These are phyloP conservation scores for Cladopsammia gracilis DNA, from an alignment of 64 coral and sea anemone genomes.

Conservation along the genomic window DNA sequence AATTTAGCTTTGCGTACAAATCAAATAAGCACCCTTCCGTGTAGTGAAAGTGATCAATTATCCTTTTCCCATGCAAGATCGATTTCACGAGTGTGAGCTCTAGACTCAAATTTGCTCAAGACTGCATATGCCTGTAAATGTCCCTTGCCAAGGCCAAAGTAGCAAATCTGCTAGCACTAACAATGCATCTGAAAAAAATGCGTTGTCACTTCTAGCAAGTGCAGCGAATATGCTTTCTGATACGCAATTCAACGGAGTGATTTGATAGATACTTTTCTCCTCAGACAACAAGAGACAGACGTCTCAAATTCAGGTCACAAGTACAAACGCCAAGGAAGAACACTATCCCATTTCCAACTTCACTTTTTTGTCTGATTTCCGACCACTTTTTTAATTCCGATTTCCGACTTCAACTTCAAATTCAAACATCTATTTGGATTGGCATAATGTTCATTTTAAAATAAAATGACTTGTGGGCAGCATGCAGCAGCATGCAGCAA, in stretches of 20 bases:
- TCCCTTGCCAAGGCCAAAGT: too few species aligned
- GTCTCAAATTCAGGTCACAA: not conserved
- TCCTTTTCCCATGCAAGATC: conserved; percentile 23
- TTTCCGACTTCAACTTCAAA: too few species aligned
- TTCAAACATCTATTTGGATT: too few species aligned
- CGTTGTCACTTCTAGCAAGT: conserved; percentile 18
- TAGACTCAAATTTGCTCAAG: conserved; percentile 9
- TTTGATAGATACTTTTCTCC: not conserved
- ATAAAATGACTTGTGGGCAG: too few species aligned
- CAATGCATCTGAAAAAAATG: conserved; percentile 8
- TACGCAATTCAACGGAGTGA: not conserved
- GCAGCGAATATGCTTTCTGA: conserved; percentile 21
- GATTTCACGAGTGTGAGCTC: conserved; percentile 13
- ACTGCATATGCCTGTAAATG: too few species aligned
- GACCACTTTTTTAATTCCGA: too few species aligned
- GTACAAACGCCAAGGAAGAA: too few species aligned
- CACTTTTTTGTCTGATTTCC: too few species aligned
- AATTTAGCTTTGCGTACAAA: conserved; percentile 39
- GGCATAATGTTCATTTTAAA: too few species aligned
- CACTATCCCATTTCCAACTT: too few species aligned
- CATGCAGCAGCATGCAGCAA: too few species aligned
- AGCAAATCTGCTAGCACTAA: conserved; percentile 1
- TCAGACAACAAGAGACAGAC: conserved; percentile 41
- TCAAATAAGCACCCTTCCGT: not conserved
- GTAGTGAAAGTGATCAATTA: conserved; percentile 2